Percentiles rank a stretch among this genome's conserved stretches.
Evolutionary conservation across 2,797 vertebrate genomes (phyloP).

Genomic region (Helarctos malayanus): DNA sequence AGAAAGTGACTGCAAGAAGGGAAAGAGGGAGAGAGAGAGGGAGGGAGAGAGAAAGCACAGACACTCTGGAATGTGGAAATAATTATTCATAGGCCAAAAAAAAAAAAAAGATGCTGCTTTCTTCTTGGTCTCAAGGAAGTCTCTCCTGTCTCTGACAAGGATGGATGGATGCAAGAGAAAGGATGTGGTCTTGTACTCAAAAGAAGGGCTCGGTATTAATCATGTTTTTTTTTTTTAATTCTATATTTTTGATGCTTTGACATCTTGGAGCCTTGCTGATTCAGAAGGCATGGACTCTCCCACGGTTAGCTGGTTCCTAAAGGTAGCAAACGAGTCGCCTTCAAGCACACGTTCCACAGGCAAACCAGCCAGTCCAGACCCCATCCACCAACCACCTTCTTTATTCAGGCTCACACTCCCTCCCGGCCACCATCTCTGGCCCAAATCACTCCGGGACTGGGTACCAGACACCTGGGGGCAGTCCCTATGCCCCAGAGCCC

Average conservation of each 20-base stretch:
- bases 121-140: not conserved
- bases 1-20: not conserved
- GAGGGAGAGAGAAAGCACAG: not conserved
- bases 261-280: not conserved
- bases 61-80: not conserved
- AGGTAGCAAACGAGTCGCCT: not conserved
- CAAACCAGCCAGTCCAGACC: not conserved
- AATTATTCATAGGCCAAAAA: not conserved
- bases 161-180: not conserved
- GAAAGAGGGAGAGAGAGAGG: not conserved
- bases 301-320: not conserved
- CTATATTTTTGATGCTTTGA: not conserved
- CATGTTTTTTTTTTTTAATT: not conserved
- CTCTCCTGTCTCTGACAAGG: not conserved
- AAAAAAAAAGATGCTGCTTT: not conserved
- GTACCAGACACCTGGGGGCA: not conserved
- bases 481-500: not conserved
- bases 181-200: not conserved
- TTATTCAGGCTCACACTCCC: not conserved
- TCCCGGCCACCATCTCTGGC: not conserved
- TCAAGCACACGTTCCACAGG: not conserved
- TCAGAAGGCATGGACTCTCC: not conserved
- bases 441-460: not conserved
- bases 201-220: not conserved
- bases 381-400: not conserved